Base-by-base conservation (phyloP, 2,113 vertebrate genomes). In the Channa argus region DNA sequence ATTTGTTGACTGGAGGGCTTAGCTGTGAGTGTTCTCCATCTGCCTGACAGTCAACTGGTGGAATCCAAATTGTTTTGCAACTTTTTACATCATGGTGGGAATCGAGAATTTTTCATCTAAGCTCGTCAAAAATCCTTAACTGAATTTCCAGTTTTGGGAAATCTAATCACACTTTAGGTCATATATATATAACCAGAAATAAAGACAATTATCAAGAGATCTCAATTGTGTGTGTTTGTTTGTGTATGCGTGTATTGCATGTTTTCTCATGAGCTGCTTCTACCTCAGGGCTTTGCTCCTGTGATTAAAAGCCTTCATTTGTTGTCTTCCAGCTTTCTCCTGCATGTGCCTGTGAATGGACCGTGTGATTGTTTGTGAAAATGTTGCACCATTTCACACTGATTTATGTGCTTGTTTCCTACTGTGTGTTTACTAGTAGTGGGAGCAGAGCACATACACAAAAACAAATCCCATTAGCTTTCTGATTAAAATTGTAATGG, bases 301-400 rank as follows among this genome's bases (percentile, higher is more conserved):
- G 36, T 71, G 61, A 79, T 72, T 44, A 54, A 77, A 67, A 33
- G 12, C 46, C 54, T 71, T 63, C 2, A 24, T 45, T 56, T 69
- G 52, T 55, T 10, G 33, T 44, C 52, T 39, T 33, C 43, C n/a
- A 44, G 38, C 36, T 58, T 14, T 39, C 50, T 52, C 58, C 63
- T 41, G 39, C 12, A 24, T 24, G 24, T 33, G 61, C 53, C 63
- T 53, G 59, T 51, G 44, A 43, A 68, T 9, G 7, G 38, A 43
- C 11, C 37, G 61, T 56, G 61, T 24, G 24, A 24, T 24, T 24
- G 24, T 24, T 24, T 24, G 24, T 53, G 56, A 50, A 39, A 58
- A 11, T 45, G 37, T 39, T 59, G n/a, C 36, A 49, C 12, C 4
- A 0, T 51, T 71, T 43, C 13, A 6, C 15, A 36, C 50, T 52